A percentile compares a stretch with the other conserved stretches of the same genome.
Evolutionary conservation across 2,888 invertebrate species (phyloP).

Genomic region (Troides aeacus): DNA sequence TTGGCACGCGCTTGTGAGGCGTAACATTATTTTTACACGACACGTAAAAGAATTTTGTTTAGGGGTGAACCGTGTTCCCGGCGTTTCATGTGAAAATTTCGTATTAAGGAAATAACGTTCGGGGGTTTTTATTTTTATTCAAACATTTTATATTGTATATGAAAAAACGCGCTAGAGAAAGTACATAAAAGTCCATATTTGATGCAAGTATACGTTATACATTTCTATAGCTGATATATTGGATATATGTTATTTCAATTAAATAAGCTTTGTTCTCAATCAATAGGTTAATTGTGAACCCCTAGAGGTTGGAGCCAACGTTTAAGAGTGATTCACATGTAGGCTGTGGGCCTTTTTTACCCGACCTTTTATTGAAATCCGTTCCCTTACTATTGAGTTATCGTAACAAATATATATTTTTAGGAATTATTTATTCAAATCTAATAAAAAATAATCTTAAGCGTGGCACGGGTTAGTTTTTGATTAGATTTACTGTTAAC

Average conservation of each 20-base stretch:
- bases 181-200: background rate
- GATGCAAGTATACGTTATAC: background rate
- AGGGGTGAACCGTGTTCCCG: conserved; percentile 16
- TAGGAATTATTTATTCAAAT: too few relatives aligned
- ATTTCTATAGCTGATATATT: background rate
- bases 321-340: conserved; percentile 15
- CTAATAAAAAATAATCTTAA: too few relatives aligned
- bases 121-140: conserved; percentile 13
- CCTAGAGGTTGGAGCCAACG: conserved; percentile 9
- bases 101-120: conserved; percentile 7
- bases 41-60: conserved; percentile 20
- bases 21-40: conserved; percentile 24
- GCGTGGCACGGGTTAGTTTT: too few relatives aligned
- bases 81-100: conserved; percentile 17
- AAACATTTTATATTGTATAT: conserved; percentile 1
- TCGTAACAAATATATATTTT: background rate
- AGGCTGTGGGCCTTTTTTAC: conserved; percentile 6
- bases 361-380: conserved; percentile 26
- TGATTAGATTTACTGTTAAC: too few relatives aligned
- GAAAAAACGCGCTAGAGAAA: too few relatives aligned
- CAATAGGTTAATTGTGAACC: conserved; percentile 18
- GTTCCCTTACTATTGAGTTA: conserved; percentile 18
- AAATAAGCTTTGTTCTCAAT: conserved; percentile 21
- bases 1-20: conserved; percentile 19
- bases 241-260: conserved; percentile 18